Percentiles rank a stretch among this genome's conserved stretches.
These are phyloP conservation scores for Cheilosia vernalis DNA, from an alignment of 2,888 invertebrate genomes.

Conservation along the genomic window DNA sequence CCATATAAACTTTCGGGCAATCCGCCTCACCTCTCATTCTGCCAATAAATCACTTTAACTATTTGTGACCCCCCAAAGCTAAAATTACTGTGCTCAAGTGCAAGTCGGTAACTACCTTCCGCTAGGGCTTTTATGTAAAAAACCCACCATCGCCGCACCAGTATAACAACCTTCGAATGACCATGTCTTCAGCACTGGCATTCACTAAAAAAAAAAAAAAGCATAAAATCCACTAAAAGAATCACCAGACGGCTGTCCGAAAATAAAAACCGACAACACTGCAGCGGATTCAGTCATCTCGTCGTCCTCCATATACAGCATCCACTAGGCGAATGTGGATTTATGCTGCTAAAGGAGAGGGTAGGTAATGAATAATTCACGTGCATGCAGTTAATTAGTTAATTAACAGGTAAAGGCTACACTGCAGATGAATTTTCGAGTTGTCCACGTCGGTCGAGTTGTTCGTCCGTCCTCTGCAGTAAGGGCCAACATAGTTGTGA, in stretches of 20 bases:
- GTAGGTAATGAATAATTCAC: slow-evolving; percentile 70
- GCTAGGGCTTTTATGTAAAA: not conserved
- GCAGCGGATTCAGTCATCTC: slow-evolving; percentile 40
- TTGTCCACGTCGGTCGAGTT: slow-evolving; percentile 40
- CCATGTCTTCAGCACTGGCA: slow-evolving; percentile 35
- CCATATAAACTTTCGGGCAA: slow-evolving; percentile 31
- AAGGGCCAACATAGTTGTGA: slow-evolving; percentile 28
- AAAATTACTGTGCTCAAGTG: slow-evolving; percentile 29
- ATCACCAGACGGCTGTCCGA: slow-evolving; percentile 17
- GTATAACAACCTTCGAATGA: slow-evolving; percentile 31
- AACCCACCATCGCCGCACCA: not conserved
- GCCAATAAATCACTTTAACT: slow-evolving; percentile 64
- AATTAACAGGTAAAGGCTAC: slow-evolving; percentile 74
- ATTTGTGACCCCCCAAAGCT: slow-evolving; percentile 22
- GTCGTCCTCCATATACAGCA: slow-evolving; percentile 37
- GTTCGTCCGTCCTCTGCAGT: slow-evolving; percentile 5
- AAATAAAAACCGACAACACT: slow-evolving; percentile 22
- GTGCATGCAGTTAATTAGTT: slow-evolving; percentile 75
- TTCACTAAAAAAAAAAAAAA: not conserved
- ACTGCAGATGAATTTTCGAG: slow-evolving; percentile 73
- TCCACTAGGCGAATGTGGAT: slow-evolving; percentile 39
- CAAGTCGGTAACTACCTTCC: not conserved
- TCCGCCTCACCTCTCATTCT: slow-evolving; percentile 22
- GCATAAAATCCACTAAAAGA: slow-evolving; percentile 13
- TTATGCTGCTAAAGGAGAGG: slow-evolving; percentile 11